phyloP scores from a whole-genome alignment of 2,797 vertebrate genomes.

The Catostomus latipinnis region DNA sequence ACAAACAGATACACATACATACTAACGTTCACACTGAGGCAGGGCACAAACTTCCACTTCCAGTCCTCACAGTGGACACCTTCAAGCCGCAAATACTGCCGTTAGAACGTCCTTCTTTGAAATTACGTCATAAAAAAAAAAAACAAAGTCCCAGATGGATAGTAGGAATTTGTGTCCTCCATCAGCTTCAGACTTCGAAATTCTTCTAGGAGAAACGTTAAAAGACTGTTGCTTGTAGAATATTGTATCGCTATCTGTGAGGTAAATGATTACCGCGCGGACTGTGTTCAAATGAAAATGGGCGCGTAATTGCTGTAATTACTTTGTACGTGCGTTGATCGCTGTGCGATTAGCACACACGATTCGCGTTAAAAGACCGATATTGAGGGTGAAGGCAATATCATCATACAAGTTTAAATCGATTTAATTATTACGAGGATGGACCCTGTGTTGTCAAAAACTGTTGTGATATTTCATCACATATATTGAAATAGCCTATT shows the following conservation, averaged over 20 bases:
- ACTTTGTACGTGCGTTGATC: constrained; percentile 5
- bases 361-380: constrained; percentile 4
- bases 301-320: constrained; percentile 42
- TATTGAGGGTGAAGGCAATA: constrained; percentile 17
- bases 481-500: not conserved
- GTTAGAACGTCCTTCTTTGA: constrained; percentile 59
- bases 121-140: constrained; percentile 47
- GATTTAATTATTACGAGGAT: not conserved
- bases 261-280: constrained; percentile 24
- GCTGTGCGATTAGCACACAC: too few species aligned
- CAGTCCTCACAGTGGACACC: constrained; percentile 30
- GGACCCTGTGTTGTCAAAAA: not conserved
- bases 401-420: constrained; percentile 24
- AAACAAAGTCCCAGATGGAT: constrained; percentile 14
- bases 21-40: constrained; percentile 57
- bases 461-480: not conserved
- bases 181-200: not conserved
- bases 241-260: not conserved
- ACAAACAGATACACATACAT: constrained; percentile 56
- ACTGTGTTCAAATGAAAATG: constrained; percentile 25
- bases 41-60: constrained; percentile 68
- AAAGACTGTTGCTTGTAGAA: constrained; percentile 7
- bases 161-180: constrained; percentile 20
- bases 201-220: constrained; percentile 7
- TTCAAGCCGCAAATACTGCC: constrained; percentile 57